Base-by-base conservation (phyloP, 2,797 vertebrate genomes). In the Hirundo rustica region DNA sequence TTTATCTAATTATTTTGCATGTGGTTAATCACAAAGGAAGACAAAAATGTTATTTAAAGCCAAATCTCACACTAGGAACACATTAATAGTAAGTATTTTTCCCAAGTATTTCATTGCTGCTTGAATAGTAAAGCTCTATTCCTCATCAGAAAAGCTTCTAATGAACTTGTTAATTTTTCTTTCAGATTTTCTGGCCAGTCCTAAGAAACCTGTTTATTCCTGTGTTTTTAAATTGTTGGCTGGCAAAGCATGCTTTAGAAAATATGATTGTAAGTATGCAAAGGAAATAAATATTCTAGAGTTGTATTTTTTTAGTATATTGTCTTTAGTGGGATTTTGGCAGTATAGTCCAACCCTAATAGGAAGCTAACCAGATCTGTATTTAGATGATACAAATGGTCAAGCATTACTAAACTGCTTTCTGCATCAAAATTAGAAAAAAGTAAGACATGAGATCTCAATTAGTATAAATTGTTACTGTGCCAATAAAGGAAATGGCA, bases 261-360 rank as follows among this genome's bases (percentile, higher is more conserved):
- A 98, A 98, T 89, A 98, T 98, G 98, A 98, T 98, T 97, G 98
- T 98, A 97, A 98, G 98, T 98, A 97, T 92, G 57, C 32, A 88
- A 87, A 79, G 19, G 40, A 77, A 91, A 81, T 51, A 64, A 67
- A n/a, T 76, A 26, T 29, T 83, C 77, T 65, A 65, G 53, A 85
- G 11, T 68, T 88, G n/a, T 53, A 0, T 12, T 40, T 67, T 90
- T 82, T 79, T 73, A 90, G 22, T 55, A 32, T 66, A 58, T 78
- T 94, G 19, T 83, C 21, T 83, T 83, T 38, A 55, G 76, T 27
- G 26, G 40, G 61, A 48, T 77, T 65, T 85, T 66, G 75, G 62
- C 85, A 92, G 58, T 42, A 51, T 29, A 68, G 36, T 48, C 60
- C 36, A 71, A 36, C 23, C 50, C 67, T 38, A 71, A 58, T 19